A percentile compares a stretch with the other conserved stretches of the same genome.
These are phyloP conservation scores for Callipepla californica DNA, from an alignment of 2,113 vertebrate genomes.

Conservation along the genomic window DNA sequence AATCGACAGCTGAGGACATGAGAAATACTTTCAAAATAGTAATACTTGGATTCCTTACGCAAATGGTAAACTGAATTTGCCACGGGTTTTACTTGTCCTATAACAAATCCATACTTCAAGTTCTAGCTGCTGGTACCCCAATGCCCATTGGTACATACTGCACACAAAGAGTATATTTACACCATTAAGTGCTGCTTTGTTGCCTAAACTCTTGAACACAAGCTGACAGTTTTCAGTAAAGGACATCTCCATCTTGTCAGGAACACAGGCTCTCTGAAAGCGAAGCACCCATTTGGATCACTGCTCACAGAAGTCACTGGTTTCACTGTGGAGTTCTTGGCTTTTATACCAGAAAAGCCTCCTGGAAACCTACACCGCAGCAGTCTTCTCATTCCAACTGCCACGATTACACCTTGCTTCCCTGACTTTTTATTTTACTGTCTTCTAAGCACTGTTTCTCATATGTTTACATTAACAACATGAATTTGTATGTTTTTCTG, in stretches of 20 bases:
- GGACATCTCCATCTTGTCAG: background rate
- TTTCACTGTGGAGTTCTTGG: background rate
- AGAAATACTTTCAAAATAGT: constrained; percentile 7
- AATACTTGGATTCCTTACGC: background rate
- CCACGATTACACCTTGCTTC: background rate
- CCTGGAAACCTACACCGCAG: background rate
- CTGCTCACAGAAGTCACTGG: background rate
- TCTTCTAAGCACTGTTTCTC: background rate
- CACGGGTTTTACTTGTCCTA: background rate
- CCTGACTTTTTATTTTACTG: background rate
- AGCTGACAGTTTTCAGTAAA: background rate
- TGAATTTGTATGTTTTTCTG: background rate
- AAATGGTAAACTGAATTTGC: background rate
- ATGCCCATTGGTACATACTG: background rate
- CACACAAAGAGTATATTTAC: background rate
- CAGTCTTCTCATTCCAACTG: background rate
- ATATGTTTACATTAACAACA: background rate
- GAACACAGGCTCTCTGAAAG: background rate
- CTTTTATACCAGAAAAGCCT: background rate
- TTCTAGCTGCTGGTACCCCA: background rate
- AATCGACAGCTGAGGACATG: constrained; percentile 45
- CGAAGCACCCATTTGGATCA: background rate
- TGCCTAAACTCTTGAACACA: background rate
- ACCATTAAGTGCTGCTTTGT: background rate
- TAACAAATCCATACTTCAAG: background rate